Evolutionary conservation across 2,113 vertebrate genomes (phyloP).

Genomic region (Chunga burmeisteri): DNA sequence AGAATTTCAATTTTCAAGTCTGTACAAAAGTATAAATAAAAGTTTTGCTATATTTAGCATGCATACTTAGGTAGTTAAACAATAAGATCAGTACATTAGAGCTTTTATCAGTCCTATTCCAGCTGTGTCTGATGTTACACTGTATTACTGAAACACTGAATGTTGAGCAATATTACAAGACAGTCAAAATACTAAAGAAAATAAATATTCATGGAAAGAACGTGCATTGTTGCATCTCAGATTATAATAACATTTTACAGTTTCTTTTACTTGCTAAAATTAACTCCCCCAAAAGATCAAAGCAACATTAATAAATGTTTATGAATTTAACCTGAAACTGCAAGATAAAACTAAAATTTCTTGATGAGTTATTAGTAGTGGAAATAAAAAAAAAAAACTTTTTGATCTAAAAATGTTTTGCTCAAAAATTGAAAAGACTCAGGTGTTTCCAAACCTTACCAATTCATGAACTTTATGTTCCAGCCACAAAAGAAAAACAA

Average conservation of each 20-base stretch:
- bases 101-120: background rate
- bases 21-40: background rate
- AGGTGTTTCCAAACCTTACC: background rate
- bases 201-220: background rate
- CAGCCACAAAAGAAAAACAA: background rate
- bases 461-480: background rate
- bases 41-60: background rate
- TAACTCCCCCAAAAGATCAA: background rate
- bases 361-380: background rate
- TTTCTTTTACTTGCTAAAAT: background rate
- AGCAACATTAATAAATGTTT: background rate
- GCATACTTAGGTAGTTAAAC: background rate
- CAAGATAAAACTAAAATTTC: background rate
- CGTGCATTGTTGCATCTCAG: background rate
- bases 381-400: background rate
- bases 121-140: background rate
- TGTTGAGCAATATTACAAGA: background rate
- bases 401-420: background rate
- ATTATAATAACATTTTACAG: background rate
- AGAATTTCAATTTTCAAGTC: background rate
- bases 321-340: background rate
- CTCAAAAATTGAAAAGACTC: background rate
- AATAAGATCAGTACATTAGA: background rate
- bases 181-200: background rate
- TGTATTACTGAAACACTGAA: background rate